A percentile compares a stretch with the other conserved stretches of the same genome.
phyloP scores from a whole-genome alignment of 2,888 invertebrate genomes.

The Amblyjoppa fuscipennis region DNA sequence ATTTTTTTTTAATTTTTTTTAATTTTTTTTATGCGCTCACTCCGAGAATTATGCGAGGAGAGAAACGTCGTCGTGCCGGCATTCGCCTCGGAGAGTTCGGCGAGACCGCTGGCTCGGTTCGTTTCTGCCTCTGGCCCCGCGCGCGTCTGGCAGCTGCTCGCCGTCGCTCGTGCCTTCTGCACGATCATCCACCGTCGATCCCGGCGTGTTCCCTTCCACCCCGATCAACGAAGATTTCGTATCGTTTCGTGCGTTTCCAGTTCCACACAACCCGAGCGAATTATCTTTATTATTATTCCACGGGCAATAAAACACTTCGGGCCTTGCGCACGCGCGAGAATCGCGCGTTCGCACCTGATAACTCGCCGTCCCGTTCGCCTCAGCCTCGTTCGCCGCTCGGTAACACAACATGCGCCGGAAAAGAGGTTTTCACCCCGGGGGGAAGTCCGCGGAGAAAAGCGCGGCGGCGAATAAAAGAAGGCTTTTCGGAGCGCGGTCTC shows the following conservation, averaged over 20 bases:
- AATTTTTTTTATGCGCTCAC: too few relatives aligned
- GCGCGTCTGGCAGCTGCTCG: conserved; percentile 61
- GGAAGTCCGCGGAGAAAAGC: conserved; percentile 16
- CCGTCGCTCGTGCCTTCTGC: conserved; percentile 30
- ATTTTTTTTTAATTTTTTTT: too few relatives aligned
- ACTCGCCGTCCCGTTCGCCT: conserved; percentile 21
- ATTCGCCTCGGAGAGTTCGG: conserved; percentile 48
- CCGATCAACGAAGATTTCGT: conserved; percentile 58
- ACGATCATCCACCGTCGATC: conserved; percentile 41
- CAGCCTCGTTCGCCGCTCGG: background rate
- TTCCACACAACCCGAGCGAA: too few relatives aligned
- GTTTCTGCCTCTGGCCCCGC: conserved; percentile 26
- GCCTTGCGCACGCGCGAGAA: conserved; percentile 25
- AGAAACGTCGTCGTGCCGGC: conserved; percentile 55
- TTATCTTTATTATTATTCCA: conserved; percentile 35
- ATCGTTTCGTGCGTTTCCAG: conserved; percentile 31
- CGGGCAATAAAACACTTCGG: conserved; percentile 23
- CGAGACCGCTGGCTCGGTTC: conserved; percentile 3
- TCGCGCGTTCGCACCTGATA: conserved; percentile 39
- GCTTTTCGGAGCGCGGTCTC: conserved; percentile 9
- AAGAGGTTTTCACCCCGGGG: conserved; percentile 44
- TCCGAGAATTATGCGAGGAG: conserved; percentile 7
- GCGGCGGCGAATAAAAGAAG: conserved; percentile 20
- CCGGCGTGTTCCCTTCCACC: background rate
- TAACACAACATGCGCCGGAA: background rate